A percentile compares a stretch with the other conserved stretches of the same genome.
Evolutionary conservation across 2,113 vertebrate species (phyloP).

Genomic region (Pedionomus torquatus): DNA sequence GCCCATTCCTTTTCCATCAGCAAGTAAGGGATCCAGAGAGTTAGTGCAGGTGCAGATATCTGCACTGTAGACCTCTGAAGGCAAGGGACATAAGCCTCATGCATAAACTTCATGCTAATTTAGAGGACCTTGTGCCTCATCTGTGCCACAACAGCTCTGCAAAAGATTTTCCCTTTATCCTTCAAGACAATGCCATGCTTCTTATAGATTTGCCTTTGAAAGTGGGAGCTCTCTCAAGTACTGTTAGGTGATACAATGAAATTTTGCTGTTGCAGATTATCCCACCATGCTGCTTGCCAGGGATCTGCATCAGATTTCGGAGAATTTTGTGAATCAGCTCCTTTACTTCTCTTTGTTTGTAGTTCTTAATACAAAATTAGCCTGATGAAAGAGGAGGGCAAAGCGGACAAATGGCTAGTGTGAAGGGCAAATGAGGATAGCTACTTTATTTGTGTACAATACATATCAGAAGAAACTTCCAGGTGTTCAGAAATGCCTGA

Average conservation of each 20-base stretch:
- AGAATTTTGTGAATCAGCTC: neutral
- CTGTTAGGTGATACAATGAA: neutral
- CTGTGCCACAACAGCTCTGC: neutral
- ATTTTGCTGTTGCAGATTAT: neutral
- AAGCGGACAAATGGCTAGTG: neutral
- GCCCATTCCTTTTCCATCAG: rapidly evolving
- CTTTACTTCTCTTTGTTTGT: neutral
- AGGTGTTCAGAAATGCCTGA: neutral
- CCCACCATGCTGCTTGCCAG: neutral
- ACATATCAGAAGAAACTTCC: neutral
- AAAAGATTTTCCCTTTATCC: neutral
- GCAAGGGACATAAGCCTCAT: neutral
- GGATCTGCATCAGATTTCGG: neutral
- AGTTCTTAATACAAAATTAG: neutral
- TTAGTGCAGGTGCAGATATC: neutral
- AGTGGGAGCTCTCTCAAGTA: neutral
- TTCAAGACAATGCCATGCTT: neutral
- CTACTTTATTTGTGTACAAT: neutral
- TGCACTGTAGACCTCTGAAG: neutral
- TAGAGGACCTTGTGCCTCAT: neutral
- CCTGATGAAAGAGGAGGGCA: neutral
- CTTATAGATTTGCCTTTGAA: neutral
- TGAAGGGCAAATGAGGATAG: slow-evolving; percentile 20
- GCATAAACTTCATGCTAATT: neutral
- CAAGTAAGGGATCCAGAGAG: neutral